These are phyloP conservation scores for Electrophaes corylata DNA, from an alignment of 2,888 invertebrate genomes.

Conservation along the genomic window DNA sequence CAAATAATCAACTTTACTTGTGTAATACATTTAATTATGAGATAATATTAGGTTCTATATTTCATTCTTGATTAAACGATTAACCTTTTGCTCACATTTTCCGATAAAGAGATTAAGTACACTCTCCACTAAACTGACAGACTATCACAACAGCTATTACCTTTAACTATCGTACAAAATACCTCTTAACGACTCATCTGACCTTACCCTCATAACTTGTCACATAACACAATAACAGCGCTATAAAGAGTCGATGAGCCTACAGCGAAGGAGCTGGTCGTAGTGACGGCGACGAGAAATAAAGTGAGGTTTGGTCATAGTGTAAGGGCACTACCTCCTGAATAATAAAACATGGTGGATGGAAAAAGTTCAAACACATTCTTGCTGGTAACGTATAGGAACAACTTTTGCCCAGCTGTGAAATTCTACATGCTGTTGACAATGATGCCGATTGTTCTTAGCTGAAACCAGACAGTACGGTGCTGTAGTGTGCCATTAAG, in stretches of 20 bases:
- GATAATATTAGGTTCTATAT: not conserved
- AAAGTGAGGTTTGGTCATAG: slow-evolving; percentile 13
- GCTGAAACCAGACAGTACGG: no score
- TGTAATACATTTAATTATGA: no score
- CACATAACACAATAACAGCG: slow-evolving; percentile 41
- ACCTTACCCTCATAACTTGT: slow-evolving; percentile 39
- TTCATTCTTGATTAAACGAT: not conserved
- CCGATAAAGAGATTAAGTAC: slow-evolving; percentile 32
- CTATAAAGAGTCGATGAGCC: slow-evolving; percentile 40
- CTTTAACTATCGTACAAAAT: slow-evolving; percentile 40
- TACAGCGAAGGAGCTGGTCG: slow-evolving; percentile 23
- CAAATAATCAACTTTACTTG: no score
- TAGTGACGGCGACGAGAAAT: not conserved
- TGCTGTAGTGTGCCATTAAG: no score
- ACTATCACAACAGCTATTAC: slow-evolving; percentile 33
- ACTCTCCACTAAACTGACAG: slow-evolving; percentile 30
- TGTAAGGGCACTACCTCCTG: not conserved
- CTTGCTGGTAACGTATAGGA: no score
- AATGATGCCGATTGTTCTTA: no score
- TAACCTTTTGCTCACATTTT: slow-evolving; percentile 12
- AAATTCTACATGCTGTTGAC: no score
- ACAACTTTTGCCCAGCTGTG: no score
- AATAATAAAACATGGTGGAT: not conserved
- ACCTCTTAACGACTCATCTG: slow-evolving; percentile 38
- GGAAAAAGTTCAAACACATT: no score